These are phyloP conservation scores for Aythya baeri DNA, from an alignment of 2,113 vertebrate species.

Conservation along the genomic window DNA sequence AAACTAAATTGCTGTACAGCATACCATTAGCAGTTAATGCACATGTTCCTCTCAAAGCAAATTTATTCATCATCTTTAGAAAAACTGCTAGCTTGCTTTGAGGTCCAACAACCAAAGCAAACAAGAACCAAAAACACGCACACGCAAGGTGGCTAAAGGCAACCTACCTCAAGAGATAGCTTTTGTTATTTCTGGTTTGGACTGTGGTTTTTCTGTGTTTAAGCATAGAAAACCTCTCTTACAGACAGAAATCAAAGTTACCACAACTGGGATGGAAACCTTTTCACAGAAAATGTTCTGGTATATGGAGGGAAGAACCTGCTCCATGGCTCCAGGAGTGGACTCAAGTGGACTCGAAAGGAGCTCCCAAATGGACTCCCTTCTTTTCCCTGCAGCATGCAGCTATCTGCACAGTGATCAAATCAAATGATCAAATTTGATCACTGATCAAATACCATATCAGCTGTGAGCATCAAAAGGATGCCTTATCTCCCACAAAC, in stretches of 20 bases:
- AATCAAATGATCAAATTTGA: background rate
- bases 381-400: background rate
- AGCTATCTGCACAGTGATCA: background rate
- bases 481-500: background rate
- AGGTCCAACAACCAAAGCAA: background rate
- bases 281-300: background rate
- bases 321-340: background rate
- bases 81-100: background rate
- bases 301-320: background rate
- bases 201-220: no score
- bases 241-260: background rate
- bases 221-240: background rate
- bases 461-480: background rate
- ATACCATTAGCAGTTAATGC: background rate
- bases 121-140: background rate
- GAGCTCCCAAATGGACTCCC: background rate
- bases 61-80: background rate
- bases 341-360: no score
- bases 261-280: background rate
- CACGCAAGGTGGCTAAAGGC: background rate
- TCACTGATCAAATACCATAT: background rate
- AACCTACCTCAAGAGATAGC: no score
- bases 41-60: background rate
- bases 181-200: background rate
- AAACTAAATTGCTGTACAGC: background rate